Conservation (phyloP, 2,888 invertebrate species). For the Chorisops tibialis region DNA sequence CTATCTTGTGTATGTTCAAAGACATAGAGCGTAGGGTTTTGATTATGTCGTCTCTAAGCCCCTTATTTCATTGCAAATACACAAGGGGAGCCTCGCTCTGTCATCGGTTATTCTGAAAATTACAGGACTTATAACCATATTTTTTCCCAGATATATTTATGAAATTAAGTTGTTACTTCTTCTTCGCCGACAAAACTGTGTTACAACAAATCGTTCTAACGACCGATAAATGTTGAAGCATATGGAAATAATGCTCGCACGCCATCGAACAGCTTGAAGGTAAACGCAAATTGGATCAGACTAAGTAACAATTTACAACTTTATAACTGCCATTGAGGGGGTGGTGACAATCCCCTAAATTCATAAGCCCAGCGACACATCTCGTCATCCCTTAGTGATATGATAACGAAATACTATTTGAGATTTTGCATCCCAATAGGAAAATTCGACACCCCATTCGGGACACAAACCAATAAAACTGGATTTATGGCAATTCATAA, state of each 20-base stretch:
- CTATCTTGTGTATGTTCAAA: no score
- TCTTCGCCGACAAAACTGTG: constrained; percentile 7
- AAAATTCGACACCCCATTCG: constrained; percentile 8
- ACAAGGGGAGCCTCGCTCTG: no score
- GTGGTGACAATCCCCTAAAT: background rate
- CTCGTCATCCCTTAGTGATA: background rate
- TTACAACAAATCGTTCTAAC: constrained; percentile 15
- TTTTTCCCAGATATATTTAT: no score
- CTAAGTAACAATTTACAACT: constrained; percentile 21
- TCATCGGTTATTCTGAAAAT: no score
- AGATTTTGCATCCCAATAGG: background rate
- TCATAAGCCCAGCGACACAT: background rate
- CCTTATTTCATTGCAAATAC: no score
- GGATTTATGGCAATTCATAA: constrained; percentile 33
- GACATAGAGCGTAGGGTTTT: no score
- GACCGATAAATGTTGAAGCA: constrained; percentile 7
- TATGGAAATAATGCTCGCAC: constrained; percentile 13
- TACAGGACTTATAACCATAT: no score
- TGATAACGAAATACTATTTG: constrained; percentile 2
- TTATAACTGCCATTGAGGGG: background rate
- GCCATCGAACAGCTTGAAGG: constrained; percentile 11
- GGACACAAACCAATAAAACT: constrained; percentile 12
- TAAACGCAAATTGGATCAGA: constrained; percentile 15
- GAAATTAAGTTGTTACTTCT: no score
- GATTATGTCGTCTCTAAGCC: no score